Evolutionary conservation across 2,888 invertebrate species (phyloP).

Genomic region (Andrena flavipes): DNA sequence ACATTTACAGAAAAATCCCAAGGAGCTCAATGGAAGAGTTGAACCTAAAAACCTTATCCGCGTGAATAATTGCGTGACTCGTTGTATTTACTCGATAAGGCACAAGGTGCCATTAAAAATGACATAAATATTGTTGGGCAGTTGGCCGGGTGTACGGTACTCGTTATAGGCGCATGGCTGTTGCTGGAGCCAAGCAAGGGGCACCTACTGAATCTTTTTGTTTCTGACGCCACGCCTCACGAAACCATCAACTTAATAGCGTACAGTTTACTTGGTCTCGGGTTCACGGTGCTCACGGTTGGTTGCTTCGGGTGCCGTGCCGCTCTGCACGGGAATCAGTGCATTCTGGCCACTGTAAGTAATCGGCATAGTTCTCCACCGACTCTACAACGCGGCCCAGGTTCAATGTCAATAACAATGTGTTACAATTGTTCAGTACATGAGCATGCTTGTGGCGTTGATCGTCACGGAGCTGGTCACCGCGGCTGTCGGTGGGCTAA

Average conservation of each 20-base stretch:
- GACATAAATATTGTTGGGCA: slow-evolving; percentile 71
- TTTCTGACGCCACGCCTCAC: slow-evolving; percentile 83
- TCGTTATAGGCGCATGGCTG: slow-evolving; percentile 86
- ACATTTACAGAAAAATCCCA: too few species aligned
- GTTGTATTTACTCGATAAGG: not conserved
- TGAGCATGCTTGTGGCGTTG: slow-evolving; percentile 84
- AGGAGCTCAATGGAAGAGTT: too few species aligned
- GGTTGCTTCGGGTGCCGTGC: slow-evolving; percentile 87
- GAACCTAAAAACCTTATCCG: too few species aligned
- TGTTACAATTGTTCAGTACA: slow-evolving; percentile 81
- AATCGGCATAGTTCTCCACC: not conserved
- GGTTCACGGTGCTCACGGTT: slow-evolving; percentile 86
- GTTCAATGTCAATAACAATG: slow-evolving; percentile 34
- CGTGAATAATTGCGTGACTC: too few species aligned
- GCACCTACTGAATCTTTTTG: slow-evolving; percentile 85
- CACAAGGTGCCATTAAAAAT: not conserved
- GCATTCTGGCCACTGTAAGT: slow-evolving; percentile 76
- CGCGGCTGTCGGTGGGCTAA: slow-evolving; percentile 81
- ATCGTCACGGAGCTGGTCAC: slow-evolving; percentile 84
- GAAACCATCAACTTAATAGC: slow-evolving; percentile 85
- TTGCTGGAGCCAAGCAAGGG: slow-evolving; percentile 86
- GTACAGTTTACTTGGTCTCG: slow-evolving; percentile 86
- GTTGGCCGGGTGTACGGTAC: slow-evolving; percentile 86
- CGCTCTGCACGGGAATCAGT: slow-evolving; percentile 85
- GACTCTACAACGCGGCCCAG: not conserved